Base-by-base conservation (phyloP, 1,140 invertebrate species). In the Heliconius himera region DNA sequence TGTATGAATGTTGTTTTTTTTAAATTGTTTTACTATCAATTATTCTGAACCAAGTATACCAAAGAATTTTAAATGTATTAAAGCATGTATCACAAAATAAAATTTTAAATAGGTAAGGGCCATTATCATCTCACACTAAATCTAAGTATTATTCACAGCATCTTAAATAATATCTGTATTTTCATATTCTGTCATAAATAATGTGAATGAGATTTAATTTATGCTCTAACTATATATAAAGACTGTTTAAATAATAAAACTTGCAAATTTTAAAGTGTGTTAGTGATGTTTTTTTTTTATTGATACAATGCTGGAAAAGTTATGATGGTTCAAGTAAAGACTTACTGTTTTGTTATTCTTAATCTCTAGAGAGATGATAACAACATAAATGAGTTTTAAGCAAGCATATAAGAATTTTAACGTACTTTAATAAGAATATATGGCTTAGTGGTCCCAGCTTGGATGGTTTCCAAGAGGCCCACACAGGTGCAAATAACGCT, bases 1-100 rank as follows among this genome's bases (percentile, higher is more conserved):
- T 87, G 80, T 79, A 76, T 87, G 83, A 86, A 88, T 85, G 82
- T 89, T 87, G 83, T 87, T 86, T 80, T 89, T 83, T 29, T 83
- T 16, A n/a, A n/a, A 26, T 66, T 66, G 4, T 66, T 66, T 72
- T 36, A 46, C 8, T 56, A 56, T 33, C 74, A 73, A 70, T 26
- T 29, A 29, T 73, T 38, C 26, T 73, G 18, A 70, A 73, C 41
- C 11, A 36, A 70, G 66, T 82, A 76, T 88, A 87, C 84, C 85
- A 89, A 86, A 89, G 86, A 87, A 29, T 82, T 80, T 66, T 83
- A 77, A 46, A 74, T 74, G 41, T 73, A 76, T 72, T 54, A 41
- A 80, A 70, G 70, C 73, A 75, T 54, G 18, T 70, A 76, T 71
- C 79, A 70, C 76, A 41, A 82, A 74, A 79, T 51, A 22, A 70